Conservation (phyloP, 2,888 invertebrate genomes). For the Erebia palarica region DNA sequence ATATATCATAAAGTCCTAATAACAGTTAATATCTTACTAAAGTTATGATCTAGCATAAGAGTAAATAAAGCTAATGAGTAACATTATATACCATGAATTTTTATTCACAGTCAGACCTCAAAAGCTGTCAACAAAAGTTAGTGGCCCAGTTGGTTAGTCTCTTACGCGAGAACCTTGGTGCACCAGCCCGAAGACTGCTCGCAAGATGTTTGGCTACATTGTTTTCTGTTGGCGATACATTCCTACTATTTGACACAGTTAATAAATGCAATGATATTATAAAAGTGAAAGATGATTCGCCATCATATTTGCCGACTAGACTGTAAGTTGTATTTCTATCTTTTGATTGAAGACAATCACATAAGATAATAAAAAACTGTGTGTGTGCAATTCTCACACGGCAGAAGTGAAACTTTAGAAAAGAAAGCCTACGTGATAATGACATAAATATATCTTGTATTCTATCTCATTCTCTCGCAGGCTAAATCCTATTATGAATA, state of each 20-base stretch:
- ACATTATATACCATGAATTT: background rate
- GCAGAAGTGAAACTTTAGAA: too few relatives aligned
- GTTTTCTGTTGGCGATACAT: constrained; percentile 98
- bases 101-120: constrained; percentile 93
- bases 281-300: constrained; percentile 98
- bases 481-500: too few relatives aligned
- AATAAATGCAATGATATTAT: constrained; percentile 99
- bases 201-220: constrained; percentile 96
- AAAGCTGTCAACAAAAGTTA: constrained; percentile 96
- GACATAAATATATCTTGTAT: too few relatives aligned
- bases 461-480: too few relatives aligned
- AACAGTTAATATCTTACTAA: too few relatives aligned
- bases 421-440: too few relatives aligned
- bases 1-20: too few relatives aligned
- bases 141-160: constrained; percentile 96
- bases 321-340: constrained; percentile 87
- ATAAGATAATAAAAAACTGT: too few relatives aligned
- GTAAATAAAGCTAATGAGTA: too few relatives aligned
- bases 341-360: background rate
- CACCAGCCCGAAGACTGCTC: constrained; percentile 95
- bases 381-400: too few relatives aligned
- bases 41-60: too few relatives aligned
- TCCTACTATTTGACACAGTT: constrained; percentile 97
- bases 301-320: constrained; percentile 95
- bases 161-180: constrained; percentile 95